Evolutionary conservation across 2,797 vertebrate genomes (phyloP), one percentile per base, ranked within the genome.

Genomic region (Hemitrygon akajei): DNA sequence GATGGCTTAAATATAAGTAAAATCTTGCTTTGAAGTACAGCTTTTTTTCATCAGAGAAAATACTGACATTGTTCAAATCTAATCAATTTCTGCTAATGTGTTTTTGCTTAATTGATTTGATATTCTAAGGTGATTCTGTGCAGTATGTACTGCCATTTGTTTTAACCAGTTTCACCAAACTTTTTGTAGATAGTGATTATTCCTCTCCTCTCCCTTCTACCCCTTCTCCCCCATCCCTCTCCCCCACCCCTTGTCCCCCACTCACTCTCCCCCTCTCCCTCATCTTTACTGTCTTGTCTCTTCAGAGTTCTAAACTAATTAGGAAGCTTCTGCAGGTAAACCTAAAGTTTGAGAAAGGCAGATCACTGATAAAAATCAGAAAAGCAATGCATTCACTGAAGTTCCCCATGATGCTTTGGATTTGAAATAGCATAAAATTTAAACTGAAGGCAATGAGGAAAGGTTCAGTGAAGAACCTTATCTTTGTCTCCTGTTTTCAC

Each of bases 221-320:
- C 47, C 47, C 47, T 47, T 47, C 47, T 47, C 47, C 47, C 47
- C 47, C 47, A 47, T 3, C 47, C 47, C 47, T 47, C 47, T 47
- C 47, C 47, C 47, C 47, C 47, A 1, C 47, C 4, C 47, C 2
- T 3, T 47, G 2, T 47, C 47, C 47, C 47, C 47, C 47, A n/a
- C n/a, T n/a, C n/a, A n/a, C n/a, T 47, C 4, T 47, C 47, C 47
- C 47, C 47, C 47, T 47, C 47, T 47, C 47, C 47, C 47, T 3
- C 47, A 96, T 98, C 97, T 98, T 97, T 98, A 97, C 98, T 98
- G 96, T 96, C 97, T 97, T 97, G 97, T 97, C 98, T 98, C 97
- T 98, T 97, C 98, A 95, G 98, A 99, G 97, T 99, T 98, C 98
- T 99, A 97, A 98, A 98, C 98, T 99, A 98, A 99, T 96, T 99